These are phyloP conservation scores for Spheniscus mendiculus DNA, from an alignment of 2,113 vertebrate species.

Conservation along the genomic window DNA sequence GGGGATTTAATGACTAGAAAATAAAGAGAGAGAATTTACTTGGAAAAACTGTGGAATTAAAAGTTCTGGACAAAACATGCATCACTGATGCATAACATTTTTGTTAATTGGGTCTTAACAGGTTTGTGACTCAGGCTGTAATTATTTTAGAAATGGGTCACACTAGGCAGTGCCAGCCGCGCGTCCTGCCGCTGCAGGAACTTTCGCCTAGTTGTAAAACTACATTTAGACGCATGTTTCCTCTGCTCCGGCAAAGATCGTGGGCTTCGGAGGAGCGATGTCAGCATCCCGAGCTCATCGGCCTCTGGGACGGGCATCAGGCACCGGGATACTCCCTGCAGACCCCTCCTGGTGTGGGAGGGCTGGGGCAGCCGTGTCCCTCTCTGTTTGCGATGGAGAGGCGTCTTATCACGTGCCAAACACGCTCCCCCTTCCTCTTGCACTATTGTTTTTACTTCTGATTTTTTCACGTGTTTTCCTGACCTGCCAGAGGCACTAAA, in stretches of 20 bases:
- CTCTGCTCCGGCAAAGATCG: not conserved
- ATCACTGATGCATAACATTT: slow-evolving; percentile 78
- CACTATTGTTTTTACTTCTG: not conserved
- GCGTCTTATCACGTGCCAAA: not conserved
- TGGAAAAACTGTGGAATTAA: slow-evolving; percentile 78
- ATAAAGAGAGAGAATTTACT: slow-evolving; percentile 79
- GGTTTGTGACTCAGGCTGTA: slow-evolving; percentile 77
- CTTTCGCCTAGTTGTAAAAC: slow-evolving; percentile 59
- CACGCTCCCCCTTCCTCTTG: not conserved
- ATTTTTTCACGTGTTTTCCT: slow-evolving; percentile 34
- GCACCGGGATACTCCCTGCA: not conserved
- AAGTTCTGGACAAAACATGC: slow-evolving; percentile 79
- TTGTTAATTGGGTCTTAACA: slow-evolving; percentile 85
- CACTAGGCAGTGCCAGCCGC: slow-evolving; percentile 59
- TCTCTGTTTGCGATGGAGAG: not conserved
- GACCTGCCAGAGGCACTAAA: slow-evolving; percentile 17
- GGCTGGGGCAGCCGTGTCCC: not conserved
- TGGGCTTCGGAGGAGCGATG: not conserved
- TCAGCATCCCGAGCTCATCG: not conserved
- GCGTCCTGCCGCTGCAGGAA: slow-evolving; percentile 39
- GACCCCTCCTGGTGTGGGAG: not conserved
- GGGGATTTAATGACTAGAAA: slow-evolving; percentile 80
- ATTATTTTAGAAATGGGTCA: slow-evolving; percentile 78
- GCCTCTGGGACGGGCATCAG: not conserved
- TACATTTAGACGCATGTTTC: slow-evolving; percentile 9